phyloP scores from a whole-genome alignment of 2,888 invertebrate genomes.

The Leptopterna dolabrata region DNA sequence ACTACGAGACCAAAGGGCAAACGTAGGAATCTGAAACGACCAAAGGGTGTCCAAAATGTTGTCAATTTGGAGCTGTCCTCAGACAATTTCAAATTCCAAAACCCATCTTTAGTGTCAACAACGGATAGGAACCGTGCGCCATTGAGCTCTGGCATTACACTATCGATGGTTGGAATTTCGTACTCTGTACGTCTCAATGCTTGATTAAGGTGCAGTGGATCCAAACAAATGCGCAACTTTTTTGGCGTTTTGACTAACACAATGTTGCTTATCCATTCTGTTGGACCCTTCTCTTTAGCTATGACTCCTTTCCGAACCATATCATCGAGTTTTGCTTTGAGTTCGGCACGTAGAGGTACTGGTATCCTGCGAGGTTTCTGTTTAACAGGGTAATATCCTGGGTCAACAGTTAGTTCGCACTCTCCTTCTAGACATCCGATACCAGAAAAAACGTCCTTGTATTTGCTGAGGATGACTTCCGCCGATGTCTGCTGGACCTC shows the following conservation, averaged over 20 bases:
- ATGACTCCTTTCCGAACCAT: no score
- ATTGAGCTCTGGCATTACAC: neutral
- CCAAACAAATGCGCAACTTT: no score
- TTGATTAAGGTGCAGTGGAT: no score
- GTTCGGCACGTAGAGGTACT: neutral
- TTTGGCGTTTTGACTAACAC: no score
- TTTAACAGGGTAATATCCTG: constrained; percentile 7
- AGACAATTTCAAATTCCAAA: no score
- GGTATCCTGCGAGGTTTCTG: no score
- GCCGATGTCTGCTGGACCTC: neutral
- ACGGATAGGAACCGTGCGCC: neutral
- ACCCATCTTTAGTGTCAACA: no score
- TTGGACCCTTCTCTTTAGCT: neutral
- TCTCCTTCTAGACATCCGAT: constrained; percentile 16
- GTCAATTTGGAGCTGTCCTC: no score
- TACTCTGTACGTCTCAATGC: no score
- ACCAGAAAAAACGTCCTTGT: neutral
- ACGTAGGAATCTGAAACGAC: neutral
- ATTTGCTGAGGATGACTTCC: neutral
- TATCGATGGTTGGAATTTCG: neutral
- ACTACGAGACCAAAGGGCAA: no score
- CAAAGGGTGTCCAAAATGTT: no score
- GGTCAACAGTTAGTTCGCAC: constrained; percentile 8
- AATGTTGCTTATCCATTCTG: no score
- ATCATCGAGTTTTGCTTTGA: constrained; percentile 7